Percentiles rank a stretch among this genome's conserved stretches.
Conservation (phyloP, 2,888 invertebrate species). For the Apamea anceps region DNA sequence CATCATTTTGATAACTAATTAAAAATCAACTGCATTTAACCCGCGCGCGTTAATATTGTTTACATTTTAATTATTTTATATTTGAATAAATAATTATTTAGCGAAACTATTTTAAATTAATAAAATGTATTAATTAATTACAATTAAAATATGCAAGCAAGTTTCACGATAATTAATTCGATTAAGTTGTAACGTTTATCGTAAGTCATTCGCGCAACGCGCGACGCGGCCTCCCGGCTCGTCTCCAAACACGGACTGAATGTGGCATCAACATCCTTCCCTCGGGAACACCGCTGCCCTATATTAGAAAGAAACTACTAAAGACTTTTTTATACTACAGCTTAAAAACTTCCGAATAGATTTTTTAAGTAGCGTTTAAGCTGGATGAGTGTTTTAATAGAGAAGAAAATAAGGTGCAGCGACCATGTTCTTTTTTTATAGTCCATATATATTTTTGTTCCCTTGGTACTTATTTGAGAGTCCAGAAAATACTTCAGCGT, state of each 20-base stretch:
- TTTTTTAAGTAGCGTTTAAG: constrained; percentile 51
- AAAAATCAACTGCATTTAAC: not conserved
- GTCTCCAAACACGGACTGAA: constrained; percentile 60
- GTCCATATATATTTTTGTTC: not conserved
- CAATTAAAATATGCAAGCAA: not conserved
- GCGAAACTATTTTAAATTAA: not conserved
- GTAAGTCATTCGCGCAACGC: constrained; percentile 39
- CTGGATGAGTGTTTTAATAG: constrained; percentile 38
- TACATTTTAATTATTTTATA: not conserved
- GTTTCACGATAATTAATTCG: constrained; percentile 4
- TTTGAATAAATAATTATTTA: not conserved
- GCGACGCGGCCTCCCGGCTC: constrained; percentile 64
- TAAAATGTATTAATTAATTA: not conserved
- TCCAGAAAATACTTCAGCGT: not conserved
- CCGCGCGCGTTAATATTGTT: not conserved
- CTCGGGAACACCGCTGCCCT: constrained; percentile 54
- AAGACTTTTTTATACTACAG: constrained; percentile 52
- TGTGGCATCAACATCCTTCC: constrained; percentile 48
- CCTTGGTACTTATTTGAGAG: not conserved
- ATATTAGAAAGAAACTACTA: constrained; percentile 51
- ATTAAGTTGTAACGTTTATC: constrained; percentile 48
- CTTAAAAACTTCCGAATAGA: constrained; percentile 53
- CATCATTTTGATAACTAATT: not conserved
- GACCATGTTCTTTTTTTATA: constrained; percentile 1
- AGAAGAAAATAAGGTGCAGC: constrained; percentile 15